phyloP scores from a whole-genome alignment of 2,113 vertebrate genomes.

The Cavia porcellus region DNA sequence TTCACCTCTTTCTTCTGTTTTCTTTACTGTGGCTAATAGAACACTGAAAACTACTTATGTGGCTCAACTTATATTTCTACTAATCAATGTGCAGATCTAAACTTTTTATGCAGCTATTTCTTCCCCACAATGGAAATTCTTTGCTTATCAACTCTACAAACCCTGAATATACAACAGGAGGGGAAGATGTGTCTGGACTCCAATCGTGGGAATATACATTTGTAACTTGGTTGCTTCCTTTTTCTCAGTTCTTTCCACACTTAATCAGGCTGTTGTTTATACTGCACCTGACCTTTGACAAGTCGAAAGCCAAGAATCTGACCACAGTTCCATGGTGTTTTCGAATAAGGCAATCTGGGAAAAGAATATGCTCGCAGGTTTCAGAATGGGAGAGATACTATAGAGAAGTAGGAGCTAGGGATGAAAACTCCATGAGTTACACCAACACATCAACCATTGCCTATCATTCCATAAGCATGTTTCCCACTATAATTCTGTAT shows the following conservation, averaged over 20 bases:
- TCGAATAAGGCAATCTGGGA: neutral
- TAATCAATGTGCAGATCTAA: neutral
- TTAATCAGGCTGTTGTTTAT: neutral
- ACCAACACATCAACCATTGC: neutral
- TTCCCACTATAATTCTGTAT: neutral
- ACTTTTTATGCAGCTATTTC: neutral
- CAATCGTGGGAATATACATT: neutral
- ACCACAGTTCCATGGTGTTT: neutral
- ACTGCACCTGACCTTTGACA: neutral
- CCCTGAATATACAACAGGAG: neutral
- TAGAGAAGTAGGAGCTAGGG: neutral
- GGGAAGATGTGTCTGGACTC: neutral
- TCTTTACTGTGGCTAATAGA: slow-evolving; percentile 45
- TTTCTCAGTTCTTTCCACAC: neutral
- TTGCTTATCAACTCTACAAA: neutral
- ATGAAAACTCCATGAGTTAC: neutral
- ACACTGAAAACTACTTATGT: neutral
- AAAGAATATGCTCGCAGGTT: neutral
- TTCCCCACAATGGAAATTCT: neutral
- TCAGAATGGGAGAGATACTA: neutral
- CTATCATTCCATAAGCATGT: neutral
- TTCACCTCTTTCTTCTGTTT: slow-evolving; percentile 30
- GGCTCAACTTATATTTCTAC: slow-evolving; percentile 15
- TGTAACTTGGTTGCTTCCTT: neutral
- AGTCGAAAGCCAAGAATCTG: slow-evolving; percentile 46